Evolutionary conservation across 2,113 vertebrate genomes (phyloP).

Genomic region (Pangasianodon hypophthalmus): DNA sequence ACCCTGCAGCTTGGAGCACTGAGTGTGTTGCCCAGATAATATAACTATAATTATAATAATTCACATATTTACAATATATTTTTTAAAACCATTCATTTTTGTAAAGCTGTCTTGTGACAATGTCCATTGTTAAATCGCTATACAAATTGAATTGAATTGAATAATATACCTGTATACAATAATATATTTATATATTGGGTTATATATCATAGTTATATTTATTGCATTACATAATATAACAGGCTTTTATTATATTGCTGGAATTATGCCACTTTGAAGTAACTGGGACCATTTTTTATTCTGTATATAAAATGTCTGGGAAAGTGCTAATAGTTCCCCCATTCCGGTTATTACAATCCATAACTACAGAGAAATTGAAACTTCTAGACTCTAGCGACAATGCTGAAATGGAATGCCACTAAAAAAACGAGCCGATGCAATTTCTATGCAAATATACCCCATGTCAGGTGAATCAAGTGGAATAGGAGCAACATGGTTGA

Average conservation of each 20-base stretch:
- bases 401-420: conserved; percentile 11
- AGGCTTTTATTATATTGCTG: not conserved
- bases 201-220: not conserved
- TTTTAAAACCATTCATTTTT: too few relatives aligned
- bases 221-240: not conserved
- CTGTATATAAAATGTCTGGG: not conserved
- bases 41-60: too few relatives aligned
- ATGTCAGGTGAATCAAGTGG: conserved; percentile 31
- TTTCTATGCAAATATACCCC: conserved; percentile 53
- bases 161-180: not conserved
- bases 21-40: not conserved
- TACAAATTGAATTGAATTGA: too few relatives aligned
- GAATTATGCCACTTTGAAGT: not conserved
- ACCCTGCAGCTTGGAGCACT: not conserved
- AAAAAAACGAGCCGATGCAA: conserved; percentile 34
- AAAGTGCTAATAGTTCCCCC: not conserved
- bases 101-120: too few relatives aligned
- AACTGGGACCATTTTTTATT: not conserved
- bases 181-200: not conserved
- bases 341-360: not conserved
- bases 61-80: too few relatives aligned
- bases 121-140: too few relatives aligned
- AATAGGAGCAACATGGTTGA: conserved; percentile 16
- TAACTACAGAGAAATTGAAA: not conserved
- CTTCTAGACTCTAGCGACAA: conserved; percentile 1